Evolutionary conservation across 2,113 vertebrate species (phyloP), one percentile per base, ranked within the genome.

Genomic region (Nibea coibor): DNA sequence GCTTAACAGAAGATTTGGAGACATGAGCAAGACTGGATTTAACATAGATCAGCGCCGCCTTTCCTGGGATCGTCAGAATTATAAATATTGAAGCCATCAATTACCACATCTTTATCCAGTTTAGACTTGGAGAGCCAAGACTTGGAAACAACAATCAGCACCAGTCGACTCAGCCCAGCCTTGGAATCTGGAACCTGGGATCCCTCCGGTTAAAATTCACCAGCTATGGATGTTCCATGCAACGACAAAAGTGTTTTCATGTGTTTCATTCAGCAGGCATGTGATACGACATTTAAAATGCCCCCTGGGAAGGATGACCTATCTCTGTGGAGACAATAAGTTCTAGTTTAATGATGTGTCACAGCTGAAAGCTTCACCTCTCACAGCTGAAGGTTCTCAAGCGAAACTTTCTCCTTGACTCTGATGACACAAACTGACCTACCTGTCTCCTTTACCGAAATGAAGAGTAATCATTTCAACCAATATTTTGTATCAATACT

Each of bases 311-410:
- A 63, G 65, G 81, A 75, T 80, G 84, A 59, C 35, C 68, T 10
- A 80, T 84, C 79, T 82, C 83, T 82, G 64, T 82, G 65, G 72
- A 86, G 78, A 89, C 77, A 68, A 35, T 50, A 72, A 80, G 86
- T 80, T 83, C 59, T 77, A 72, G 73, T 78, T 87, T 80, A 82
- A 88, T 87, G 75, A 86, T 86, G 81, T 75, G 78, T 86, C 78
- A 84, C 68, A 82, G 75, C 78, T 10, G 51, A 80, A 75, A 50
- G 75, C 83, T 67, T 82, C 83, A 86, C 85, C 78, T 6, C 68
- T 82, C 56, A 76, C 65, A 75, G 73, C 75, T 85, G 61, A 42
- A 47, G 73, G 35, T 76, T 75, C 64, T 51, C 58, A 48, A 48
- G 72, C 26, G 57, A 76, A 76, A 80, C 72, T 11, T 58, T 82